These are phyloP conservation scores for Caenorhabditis japonica DNA, from an alignment of 2,888 invertebrate genomes.

Conservation along the genomic window DNA sequence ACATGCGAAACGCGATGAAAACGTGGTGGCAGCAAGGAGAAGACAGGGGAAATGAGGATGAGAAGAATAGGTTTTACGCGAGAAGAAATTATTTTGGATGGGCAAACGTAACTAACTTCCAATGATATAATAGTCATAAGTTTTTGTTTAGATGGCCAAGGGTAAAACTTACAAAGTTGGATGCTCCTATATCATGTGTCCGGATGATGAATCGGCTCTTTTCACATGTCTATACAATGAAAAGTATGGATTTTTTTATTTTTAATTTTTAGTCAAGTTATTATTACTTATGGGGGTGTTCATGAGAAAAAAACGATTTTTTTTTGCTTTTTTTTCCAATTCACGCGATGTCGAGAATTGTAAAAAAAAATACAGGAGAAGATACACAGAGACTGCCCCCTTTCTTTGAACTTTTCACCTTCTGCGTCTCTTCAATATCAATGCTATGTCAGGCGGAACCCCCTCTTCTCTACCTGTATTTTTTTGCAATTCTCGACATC, in stretches of 20 bases:
- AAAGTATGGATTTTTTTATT: constrained; percentile 35
- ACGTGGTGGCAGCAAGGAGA: constrained; percentile 61
- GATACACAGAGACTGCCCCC: no score
- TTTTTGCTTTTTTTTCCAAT: no score
- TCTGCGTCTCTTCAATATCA: no score
- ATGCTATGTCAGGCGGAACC: no score
- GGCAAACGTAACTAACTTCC: constrained; percentile 50
- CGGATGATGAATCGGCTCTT: constrained; percentile 46
- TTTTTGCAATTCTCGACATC: no score
- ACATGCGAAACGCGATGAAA: constrained; percentile 56
- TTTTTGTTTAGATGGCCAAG: constrained; percentile 60
- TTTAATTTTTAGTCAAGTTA: no score
- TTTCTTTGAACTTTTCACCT: no score
- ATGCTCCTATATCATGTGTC: constrained; percentile 55
- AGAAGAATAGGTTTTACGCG: constrained; percentile 53
- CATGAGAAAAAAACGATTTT: no score
- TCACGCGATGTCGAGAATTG: no score
- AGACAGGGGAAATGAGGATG: constrained; percentile 52
- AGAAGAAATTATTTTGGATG: constrained; percentile 51
- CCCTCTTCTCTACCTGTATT: no score
- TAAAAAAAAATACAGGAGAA: no score
- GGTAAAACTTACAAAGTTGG: constrained; percentile 59
- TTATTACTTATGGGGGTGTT: no score
- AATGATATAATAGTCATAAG: neutral
- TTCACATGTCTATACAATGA: constrained; percentile 60